Evolutionary conservation across 1,140 invertebrate genomes (phyloP).

Genomic region (Tetraneura akinire): DNA sequence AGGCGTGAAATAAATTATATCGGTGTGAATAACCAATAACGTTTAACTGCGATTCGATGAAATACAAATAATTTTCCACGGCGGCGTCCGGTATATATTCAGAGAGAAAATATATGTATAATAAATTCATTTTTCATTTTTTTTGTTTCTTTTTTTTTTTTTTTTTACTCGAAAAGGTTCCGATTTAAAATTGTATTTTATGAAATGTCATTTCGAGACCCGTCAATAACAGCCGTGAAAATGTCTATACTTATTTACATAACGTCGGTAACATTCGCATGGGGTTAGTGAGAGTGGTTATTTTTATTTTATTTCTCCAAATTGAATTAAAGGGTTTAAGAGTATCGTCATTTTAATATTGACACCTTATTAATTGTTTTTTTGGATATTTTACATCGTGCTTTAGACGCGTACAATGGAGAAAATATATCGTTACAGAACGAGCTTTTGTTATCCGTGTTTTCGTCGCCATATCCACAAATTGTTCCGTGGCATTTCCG

Average conservation of each 20-base stretch:
- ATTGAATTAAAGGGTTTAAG: conserved; percentile 43
- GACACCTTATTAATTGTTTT: conserved; percentile 46
- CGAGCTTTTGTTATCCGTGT: conserved; percentile 25
- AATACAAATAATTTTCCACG: neutral
- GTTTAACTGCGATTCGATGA: neutral
- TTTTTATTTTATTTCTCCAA: conserved; percentile 4
- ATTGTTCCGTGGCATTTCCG: neutral
- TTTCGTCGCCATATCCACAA: conserved; percentile 16
- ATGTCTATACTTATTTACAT: conserved; percentile 14
- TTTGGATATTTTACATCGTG: conserved; percentile 35
- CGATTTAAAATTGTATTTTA: conserved; percentile 29
- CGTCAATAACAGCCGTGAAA: conserved; percentile 42
- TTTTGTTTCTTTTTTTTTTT: neutral
- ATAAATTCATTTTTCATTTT: neutral
- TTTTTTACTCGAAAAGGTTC: neutral
- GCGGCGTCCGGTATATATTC: neutral
- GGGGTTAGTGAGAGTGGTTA: conserved; percentile 1
- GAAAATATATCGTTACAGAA: conserved; percentile 10
- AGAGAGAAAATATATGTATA: neutral
- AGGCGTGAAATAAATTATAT: too few relatives aligned
- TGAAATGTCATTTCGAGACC: conserved; percentile 39
- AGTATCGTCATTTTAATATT: conserved; percentile 34
- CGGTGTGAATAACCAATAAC: too few relatives aligned
- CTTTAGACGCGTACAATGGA: conserved; percentile 24
- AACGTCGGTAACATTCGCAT: conserved; percentile 35